phyloP scores from a whole-genome alignment of 1,140 invertebrate genomes.

The Microplitis demolitor region DNA sequence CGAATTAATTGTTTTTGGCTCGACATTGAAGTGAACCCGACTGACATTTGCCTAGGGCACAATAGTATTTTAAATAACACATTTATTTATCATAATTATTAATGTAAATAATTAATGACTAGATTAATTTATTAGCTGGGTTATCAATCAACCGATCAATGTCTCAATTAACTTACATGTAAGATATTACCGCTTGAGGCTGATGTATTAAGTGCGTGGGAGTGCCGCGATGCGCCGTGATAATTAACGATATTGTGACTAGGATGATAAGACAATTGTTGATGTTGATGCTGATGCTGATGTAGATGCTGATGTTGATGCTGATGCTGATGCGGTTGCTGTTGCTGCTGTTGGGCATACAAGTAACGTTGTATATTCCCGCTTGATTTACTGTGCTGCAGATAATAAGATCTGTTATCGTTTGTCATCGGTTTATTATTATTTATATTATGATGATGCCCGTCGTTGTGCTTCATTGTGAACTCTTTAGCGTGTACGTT shows the following conservation, averaged over 20 bases:
- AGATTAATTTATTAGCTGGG: not conserved
- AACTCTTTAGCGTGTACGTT: conserved; percentile 87
- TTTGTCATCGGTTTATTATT: conserved; percentile 31
- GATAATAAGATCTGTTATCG: conserved; percentile 47
- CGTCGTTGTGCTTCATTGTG: conserved; percentile 73
- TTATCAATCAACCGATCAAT: conserved; percentile 1
- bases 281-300: conserved; percentile 34
- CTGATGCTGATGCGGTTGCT: conserved; percentile 35
- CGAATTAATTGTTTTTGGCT: conserved; percentile 40
- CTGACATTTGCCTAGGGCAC: conserved; percentile 33
- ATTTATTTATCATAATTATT: not conserved
- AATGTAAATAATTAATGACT: not conserved
- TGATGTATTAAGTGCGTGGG: conserved; percentile 64
- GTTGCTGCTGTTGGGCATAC: conserved; percentile 59
- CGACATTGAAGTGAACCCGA: conserved; percentile 63
- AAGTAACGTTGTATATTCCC: conserved; percentile 63
- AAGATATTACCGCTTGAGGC: conserved; percentile 71
- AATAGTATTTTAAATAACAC: not conserved
- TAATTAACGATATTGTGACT: conserved; percentile 39
- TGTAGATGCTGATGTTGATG: conserved; percentile 46
- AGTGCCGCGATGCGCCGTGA: conserved; percentile 27
- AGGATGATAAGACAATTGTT: conserved; percentile 51
- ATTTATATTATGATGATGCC: conserved; percentile 51
- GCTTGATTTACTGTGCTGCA: conserved; percentile 69
- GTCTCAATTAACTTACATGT: conserved; percentile 61